phyloP scores from a whole-genome alignment of 2,797 vertebrate genomes.

The Petrocephalus sullivani region DNA sequence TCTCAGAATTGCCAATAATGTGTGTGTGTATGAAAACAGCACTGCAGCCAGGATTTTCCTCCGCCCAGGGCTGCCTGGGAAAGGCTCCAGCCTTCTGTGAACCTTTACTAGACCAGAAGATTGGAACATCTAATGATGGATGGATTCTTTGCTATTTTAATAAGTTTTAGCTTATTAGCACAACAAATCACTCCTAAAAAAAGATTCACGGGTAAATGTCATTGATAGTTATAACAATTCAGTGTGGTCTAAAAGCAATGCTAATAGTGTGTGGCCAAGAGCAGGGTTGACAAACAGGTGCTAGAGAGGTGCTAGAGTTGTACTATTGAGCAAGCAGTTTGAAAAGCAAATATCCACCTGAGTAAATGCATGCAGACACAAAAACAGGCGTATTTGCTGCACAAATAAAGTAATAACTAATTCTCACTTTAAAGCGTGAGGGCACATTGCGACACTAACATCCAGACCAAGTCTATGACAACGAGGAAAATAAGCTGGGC shows the following conservation, averaged over 20 bases:
- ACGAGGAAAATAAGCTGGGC: neutral
- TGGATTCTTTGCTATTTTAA: neutral
- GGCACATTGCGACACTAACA: neutral
- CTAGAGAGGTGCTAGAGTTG: neutral
- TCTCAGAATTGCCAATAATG: neutral
- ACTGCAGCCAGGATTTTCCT: neutral
- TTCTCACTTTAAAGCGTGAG: neutral
- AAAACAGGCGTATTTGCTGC: neutral
- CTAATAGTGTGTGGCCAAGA: neutral
- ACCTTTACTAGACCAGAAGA: neutral
- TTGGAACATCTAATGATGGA: neutral
- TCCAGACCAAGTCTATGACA: neutral
- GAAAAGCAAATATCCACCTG: neutral
- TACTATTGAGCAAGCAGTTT: neutral
- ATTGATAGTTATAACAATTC: neutral
- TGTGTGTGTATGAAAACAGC: neutral
- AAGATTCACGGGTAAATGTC: neutral
- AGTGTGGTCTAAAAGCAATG: neutral
- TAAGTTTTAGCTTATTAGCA: neutral
- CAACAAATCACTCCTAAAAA: neutral
- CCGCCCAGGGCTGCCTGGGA: neutral
- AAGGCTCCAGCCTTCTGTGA: neutral
- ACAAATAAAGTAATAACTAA: neutral
- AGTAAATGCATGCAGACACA: neutral
- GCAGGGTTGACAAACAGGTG: neutral